phyloP scores from a whole-genome alignment of 2,888 invertebrate species.

The Drosophila neonasuta region DNA sequence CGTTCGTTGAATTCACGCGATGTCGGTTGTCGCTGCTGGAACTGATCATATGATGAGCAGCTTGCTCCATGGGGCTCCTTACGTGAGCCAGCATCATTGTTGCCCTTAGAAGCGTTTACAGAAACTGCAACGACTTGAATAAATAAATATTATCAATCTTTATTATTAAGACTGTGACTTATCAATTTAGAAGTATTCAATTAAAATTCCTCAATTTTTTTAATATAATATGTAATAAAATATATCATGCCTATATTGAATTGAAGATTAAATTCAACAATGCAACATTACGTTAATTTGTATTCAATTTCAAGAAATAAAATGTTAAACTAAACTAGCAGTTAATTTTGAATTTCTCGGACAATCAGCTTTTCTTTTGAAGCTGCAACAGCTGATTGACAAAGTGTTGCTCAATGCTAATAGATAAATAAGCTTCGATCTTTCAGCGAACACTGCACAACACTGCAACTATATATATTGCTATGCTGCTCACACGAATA shows the following conservation, averaged over 20 bases:
- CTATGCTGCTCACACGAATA: background rate
- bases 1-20: conserved; percentile 25
- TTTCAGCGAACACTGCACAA: background rate
- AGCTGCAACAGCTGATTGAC: background rate
- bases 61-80: conserved; percentile 29
- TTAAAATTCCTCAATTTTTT: too few relatives aligned
- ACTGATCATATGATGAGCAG: conserved; percentile 19
- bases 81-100: conserved; percentile 31
- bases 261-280: too few relatives aligned
- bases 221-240: too few relatives aligned
- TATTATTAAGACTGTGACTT: too few relatives aligned
- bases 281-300: background rate
- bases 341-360: background rate
- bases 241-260: too few relatives aligned
- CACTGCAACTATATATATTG: background rate
- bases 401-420: background rate
- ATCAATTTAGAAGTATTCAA: too few relatives aligned
- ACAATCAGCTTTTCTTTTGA: background rate
- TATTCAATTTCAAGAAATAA: background rate
- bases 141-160: background rate
- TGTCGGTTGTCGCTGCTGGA: conserved; percentile 18
- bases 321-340: background rate
- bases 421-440: background rate
- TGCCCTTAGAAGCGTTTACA: conserved; percentile 19
- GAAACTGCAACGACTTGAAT: conserved; percentile 32